Percentiles rank a stretch among this genome's conserved stretches.
phyloP scores from a whole-genome alignment of 2,797 vertebrate species.

The Sebastes trivittatus region DNA sequence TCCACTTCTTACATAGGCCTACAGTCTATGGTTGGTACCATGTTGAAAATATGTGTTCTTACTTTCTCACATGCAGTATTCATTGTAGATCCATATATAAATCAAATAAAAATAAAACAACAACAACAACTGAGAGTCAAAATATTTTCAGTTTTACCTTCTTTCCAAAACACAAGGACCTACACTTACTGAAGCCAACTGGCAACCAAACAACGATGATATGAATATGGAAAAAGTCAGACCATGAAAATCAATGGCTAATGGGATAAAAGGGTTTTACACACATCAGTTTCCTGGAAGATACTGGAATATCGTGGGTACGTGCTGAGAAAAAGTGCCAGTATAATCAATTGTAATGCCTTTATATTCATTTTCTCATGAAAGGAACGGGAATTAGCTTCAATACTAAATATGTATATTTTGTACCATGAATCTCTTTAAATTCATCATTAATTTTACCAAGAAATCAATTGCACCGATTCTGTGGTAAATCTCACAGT shows the following conservation, averaged over 20 bases:
- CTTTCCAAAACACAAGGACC: background rate
- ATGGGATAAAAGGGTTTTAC: slow-evolving; percentile 17
- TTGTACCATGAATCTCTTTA: slow-evolving; percentile 10
- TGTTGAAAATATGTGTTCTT: background rate
- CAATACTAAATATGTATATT: background rate
- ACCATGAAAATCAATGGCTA: slow-evolving; percentile 19
- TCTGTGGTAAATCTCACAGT: slow-evolving; percentile 32
- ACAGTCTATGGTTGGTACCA: no score
- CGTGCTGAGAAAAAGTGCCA: slow-evolving; percentile 8
- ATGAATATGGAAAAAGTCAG: slow-evolving; percentile 14
- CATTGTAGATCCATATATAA: background rate
- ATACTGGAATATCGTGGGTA: background rate
- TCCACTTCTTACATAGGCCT: no score
- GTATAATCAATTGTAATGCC: slow-evolving; percentile 25
- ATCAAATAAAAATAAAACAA: background rate
- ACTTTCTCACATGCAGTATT: background rate
- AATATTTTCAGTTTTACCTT: background rate
- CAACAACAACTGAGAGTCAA: background rate
- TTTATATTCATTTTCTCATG: background rate
- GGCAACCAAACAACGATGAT: background rate
- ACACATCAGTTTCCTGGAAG: slow-evolving; percentile 14
- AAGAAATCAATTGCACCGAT: slow-evolving; percentile 17
- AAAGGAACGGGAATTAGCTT: background rate
- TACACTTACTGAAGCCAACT: background rate
- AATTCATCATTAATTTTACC: slow-evolving; percentile 10